Base-by-base conservation (phyloP, 35 echinoderm and acorn worm species). In the Diadema setosum region DNA sequence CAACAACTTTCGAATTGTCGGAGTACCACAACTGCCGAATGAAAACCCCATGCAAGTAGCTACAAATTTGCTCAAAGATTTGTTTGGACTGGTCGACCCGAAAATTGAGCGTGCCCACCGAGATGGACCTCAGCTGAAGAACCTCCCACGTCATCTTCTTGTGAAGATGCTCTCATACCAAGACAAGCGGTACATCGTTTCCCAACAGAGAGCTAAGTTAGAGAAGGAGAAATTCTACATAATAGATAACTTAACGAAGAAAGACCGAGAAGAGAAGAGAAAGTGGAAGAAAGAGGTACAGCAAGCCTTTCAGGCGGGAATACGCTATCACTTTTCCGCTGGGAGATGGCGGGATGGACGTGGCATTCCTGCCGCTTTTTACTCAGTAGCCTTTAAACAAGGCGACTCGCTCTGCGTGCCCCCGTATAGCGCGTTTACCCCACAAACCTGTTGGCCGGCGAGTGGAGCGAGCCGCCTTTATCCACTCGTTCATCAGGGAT, bases 1-100 rank as follows among this genome's bases (percentile, higher is more conserved):
- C 18, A 91, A 91, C 48, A 91, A 91, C 49, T 91, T 86, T 21
- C 36, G 67, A 49, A 85, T 85, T 76, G 89, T 85, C 5, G 89
- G 89, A 30, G 82, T 60, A 23, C 21, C 41, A 3, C 46, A 58
- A 41, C 6, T 2, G 0, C 21, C 67, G 16, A 64, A 46, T 45
- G 89, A 91, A 48, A 85, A 91, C 65, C 45, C 6, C 21, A 74
- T 39, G 36, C 6, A 30, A 14, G 52, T 90, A 31, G 52, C 43
- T 17, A 49, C 40, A 26, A 45, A 85, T 18, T 48, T 91, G 6
- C 82, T 85, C 26, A 34, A 34, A 2, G 27, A 16, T 29, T 34
- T 33, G 17, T 88, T 88, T 78, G 67, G 31, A 14, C 45, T 73
- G 86, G 69, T 36, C 8, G 52, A 80, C 42, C 86, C 86, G 17